Evolutionary conservation across 2,888 invertebrate species (phyloP).

Genomic region (Exocentrus adspersus): DNA sequence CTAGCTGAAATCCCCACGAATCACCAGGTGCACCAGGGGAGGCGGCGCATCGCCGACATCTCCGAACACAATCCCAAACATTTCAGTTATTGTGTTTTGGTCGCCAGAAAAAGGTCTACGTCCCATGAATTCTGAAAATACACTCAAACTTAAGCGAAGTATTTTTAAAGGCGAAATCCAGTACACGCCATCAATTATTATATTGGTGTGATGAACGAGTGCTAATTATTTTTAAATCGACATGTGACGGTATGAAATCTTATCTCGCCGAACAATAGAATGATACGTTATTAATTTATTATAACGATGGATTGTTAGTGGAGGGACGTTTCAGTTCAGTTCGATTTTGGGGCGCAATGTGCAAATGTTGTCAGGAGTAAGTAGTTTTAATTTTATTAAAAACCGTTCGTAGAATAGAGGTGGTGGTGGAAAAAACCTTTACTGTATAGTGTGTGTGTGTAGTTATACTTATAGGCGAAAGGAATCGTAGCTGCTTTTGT

Average conservation of each 20-base stretch:
- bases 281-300: neutral
- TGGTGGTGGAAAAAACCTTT: neutral
- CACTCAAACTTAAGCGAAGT: slow-evolving; percentile 24
- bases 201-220: slow-evolving; percentile 4
- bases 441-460: neutral
- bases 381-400: slow-evolving; percentile 53
- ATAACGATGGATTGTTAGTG: slow-evolving; percentile 11
- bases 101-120: slow-evolving; percentile 5
- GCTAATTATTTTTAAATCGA: slow-evolving; percentile 26
- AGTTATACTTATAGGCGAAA: neutral
- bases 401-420: slow-evolving; percentile 2
- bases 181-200: neutral
- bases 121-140: slow-evolving; percentile 17
- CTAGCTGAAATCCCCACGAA: neutral
- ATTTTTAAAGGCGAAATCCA: slow-evolving; percentile 24
- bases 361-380: slow-evolving; percentile 71
- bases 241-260: slow-evolving; percentile 35
- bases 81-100: too few relatives aligned
- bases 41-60: neutral
- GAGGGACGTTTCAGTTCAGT: slow-evolving; percentile 4
- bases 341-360: slow-evolving; percentile 54
- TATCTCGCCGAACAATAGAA: slow-evolving; percentile 34
- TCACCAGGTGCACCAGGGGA: neutral
- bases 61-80: neutral
- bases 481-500: too few relatives aligned